A percentile compares a stretch with the other conserved stretches of the same genome.
Evolutionary conservation across 2,797 vertebrate genomes (phyloP).

Genomic region (Rhinogobio ventralis): DNA sequence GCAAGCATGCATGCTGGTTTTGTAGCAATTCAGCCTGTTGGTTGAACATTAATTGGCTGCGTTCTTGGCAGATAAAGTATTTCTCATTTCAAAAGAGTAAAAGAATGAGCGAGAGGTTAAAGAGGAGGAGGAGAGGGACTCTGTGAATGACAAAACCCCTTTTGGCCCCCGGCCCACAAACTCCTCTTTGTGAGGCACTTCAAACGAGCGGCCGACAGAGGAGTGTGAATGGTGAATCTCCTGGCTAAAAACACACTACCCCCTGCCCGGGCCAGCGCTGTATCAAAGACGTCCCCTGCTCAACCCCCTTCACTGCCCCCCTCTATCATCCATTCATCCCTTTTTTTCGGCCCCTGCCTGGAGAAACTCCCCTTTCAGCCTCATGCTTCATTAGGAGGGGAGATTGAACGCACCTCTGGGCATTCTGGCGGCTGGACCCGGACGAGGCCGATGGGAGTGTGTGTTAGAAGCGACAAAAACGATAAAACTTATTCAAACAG

Average conservation of each 20-base stretch:
- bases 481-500: conserved; percentile 35
- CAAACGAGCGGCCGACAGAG: conserved; percentile 74
- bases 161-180: conserved; percentile 72
- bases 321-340: conserved; percentile 36
- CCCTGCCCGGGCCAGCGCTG: conserved; percentile 14
- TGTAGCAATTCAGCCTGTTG: conserved; percentile 16
- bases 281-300: conserved; percentile 43
- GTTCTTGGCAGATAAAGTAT: conserved; percentile 27
- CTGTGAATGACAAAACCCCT: conserved; percentile 76
- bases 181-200: conserved; percentile 75
- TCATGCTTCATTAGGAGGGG: conserved; percentile 48
- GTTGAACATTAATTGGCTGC: conserved; percentile 49
- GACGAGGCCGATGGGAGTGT: conserved; percentile 2
- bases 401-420: conserved; percentile 52
- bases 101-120: conserved; percentile 39
- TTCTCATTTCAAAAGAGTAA: conserved; percentile 43
- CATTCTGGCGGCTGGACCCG: conserved; percentile 16
- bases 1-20: neutral
- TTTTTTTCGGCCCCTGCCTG: conserved; percentile 40
- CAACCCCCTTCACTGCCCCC: conserved; percentile 28
- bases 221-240: conserved; percentile 74
- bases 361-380: conserved; percentile 40
- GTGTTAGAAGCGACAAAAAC: conserved; percentile 11
- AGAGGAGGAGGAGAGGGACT: conserved; percentile 53
- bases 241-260: conserved; percentile 36